These are phyloP conservation scores for Mythimna impura DNA, from an alignment of 2,888 invertebrate genomes.

Conservation along the genomic window DNA sequence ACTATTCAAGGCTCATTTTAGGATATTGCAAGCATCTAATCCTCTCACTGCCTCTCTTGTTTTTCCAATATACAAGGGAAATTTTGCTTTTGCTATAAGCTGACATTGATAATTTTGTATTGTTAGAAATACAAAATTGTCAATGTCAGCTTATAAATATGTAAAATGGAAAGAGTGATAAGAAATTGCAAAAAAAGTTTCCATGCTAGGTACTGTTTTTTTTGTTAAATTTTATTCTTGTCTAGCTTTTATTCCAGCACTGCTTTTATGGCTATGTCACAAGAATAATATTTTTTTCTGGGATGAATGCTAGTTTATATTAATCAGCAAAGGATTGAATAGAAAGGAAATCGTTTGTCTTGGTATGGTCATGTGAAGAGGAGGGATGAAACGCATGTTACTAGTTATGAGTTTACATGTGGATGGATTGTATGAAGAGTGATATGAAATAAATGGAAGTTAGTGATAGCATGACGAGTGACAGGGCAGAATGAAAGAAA, in stretches of 20 bases:
- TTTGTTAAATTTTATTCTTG: neutral
- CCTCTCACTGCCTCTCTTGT: neutral
- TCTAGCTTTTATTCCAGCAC: neutral
- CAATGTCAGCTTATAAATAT: neutral
- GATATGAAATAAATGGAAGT: too few relatives aligned
- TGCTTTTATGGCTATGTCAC: neutral
- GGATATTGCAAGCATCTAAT: slow-evolving; percentile 1
- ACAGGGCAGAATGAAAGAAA: too few relatives aligned
- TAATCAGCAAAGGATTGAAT: neutral
- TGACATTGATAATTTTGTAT: too few relatives aligned
- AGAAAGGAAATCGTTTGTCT: too few relatives aligned
- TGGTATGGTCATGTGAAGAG: too few relatives aligned
- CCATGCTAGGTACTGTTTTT: neutral
- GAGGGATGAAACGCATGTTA: too few relatives aligned
- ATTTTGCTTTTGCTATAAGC: neutral
- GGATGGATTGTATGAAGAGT: too few relatives aligned
- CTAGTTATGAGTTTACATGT: too few relatives aligned
- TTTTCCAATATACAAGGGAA: neutral
- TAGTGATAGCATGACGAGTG: too few relatives aligned
- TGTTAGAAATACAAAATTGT: neutral
- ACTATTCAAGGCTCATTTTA: neutral
- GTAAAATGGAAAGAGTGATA: slow-evolving; percentile 1
- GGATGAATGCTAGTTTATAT: neutral
- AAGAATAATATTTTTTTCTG: neutral
- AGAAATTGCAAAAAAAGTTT: neutral